These are phyloP conservation scores for Coracias cyanogaster DNA, from an alignment of 2,797 vertebrate genomes.

Conservation along the genomic window DNA sequence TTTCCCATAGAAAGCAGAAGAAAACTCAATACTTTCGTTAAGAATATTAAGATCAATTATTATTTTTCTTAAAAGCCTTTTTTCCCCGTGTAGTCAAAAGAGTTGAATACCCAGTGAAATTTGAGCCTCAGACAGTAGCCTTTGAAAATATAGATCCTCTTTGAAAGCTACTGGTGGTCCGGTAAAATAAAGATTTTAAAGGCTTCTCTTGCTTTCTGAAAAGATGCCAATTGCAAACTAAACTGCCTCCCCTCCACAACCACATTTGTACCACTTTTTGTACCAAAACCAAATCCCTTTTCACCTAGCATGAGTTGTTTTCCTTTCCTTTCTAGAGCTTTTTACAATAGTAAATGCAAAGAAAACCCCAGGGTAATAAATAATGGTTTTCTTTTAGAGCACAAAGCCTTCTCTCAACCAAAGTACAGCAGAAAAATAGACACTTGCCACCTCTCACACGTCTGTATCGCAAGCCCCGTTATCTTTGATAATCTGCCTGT, in stretches of 20 bases:
- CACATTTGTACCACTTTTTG: neutral
- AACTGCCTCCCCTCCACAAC: neutral
- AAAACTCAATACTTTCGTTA: neutral
- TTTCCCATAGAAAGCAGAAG: neutral
- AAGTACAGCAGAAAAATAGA: neutral
- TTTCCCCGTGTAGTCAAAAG: rapidly evolving
- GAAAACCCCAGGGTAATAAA: neutral
- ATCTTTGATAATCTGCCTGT: neutral
- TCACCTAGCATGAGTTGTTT: neutral
- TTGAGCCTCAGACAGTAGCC: neutral
- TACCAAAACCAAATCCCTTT: neutral
- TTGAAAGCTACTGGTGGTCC: neutral
- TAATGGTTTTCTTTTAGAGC: neutral
- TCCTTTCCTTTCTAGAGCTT: neutral
- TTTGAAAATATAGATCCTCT: neutral
- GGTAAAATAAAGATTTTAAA: neutral
- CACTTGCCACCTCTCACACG: neutral
- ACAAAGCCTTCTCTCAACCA: rapidly evolving
- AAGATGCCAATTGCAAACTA: neutral
- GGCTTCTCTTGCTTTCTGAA: neutral
- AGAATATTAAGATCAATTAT: neutral
- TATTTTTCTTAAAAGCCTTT: neutral
- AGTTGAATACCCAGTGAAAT: neutral
- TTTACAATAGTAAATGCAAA: neutral
- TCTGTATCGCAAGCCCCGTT: neutral